Conservation (phyloP, 1,140 invertebrate species). For the Anastatus disparis region DNA sequence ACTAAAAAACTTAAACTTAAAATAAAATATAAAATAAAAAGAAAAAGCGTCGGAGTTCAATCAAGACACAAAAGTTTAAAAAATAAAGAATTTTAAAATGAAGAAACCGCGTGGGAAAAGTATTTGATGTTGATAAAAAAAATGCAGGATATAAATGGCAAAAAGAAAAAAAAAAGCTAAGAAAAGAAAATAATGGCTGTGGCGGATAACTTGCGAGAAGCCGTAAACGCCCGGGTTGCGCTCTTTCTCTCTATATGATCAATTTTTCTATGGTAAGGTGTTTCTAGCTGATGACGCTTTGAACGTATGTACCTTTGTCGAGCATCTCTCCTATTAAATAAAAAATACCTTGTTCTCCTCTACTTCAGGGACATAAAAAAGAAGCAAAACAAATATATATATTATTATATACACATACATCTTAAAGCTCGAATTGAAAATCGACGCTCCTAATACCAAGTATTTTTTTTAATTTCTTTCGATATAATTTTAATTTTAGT, state of each 20-base stretch:
- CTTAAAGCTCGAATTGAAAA: constrained; percentile 18
- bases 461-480: no score
- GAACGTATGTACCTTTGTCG: constrained; percentile 45
- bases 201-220: constrained; percentile 58
- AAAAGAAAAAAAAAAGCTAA: constrained; percentile 46
- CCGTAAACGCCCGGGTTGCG: constrained; percentile 50
- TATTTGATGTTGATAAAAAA: no score
- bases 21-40: no score
- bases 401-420: constrained; percentile 31
- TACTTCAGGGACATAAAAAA: constrained; percentile 19
- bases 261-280: constrained; percentile 51
- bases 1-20: no score
- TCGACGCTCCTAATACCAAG: constrained; percentile 5
- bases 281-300: constrained; percentile 53
- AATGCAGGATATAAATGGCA: background rate
- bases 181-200: constrained; percentile 31
- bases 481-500: no score
- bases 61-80: background rate
- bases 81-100: no score
- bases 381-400: constrained; percentile 7
- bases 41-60: constrained; percentile 19
- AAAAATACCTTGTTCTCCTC: constrained; percentile 31
- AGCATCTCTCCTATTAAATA: constrained; percentile 34
- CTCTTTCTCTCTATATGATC: constrained; percentile 54
- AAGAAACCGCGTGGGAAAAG: no score